phyloP scores from a whole-genome alignment of 2,797 vertebrate species.

The Pelochelys cantorii region DNA sequence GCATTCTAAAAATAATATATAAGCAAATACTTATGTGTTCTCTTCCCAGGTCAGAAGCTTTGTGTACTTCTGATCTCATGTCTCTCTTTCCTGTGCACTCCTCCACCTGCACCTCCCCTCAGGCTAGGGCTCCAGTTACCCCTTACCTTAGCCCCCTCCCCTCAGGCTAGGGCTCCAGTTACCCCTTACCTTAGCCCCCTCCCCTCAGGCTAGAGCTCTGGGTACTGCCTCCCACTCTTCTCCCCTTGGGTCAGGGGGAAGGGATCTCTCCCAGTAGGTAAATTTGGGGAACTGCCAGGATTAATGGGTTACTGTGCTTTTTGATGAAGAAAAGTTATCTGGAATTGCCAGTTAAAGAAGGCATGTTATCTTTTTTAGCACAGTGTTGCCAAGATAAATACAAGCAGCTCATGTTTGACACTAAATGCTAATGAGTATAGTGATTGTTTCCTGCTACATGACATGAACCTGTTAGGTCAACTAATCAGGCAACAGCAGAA shows the following conservation, averaged over 20 bases:
- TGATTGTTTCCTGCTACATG: neutral
- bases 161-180: neutral
- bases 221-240: too few species aligned
- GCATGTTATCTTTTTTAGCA: neutral
- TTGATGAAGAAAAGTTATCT: constrained; percentile 8
- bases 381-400: neutral
- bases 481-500: constrained; percentile 8
- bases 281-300: rapidly evolving
- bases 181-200: neutral
- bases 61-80: neutral
- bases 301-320: neutral
- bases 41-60: neutral
- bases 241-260: neutral
- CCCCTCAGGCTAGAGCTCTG: neutral
- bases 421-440: constrained; percentile 1
- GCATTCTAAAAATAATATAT: too few species aligned
- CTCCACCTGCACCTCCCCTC: too few species aligned
- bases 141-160: neutral
- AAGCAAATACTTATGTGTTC: neutral
- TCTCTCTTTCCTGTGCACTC: neutral
- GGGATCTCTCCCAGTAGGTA: neutral
- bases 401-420: neutral
- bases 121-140: neutral
- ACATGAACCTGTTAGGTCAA: neutral
- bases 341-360: neutral